Percentiles rank a stretch among this genome's conserved stretches.
Conservation (phyloP, 2,888 invertebrate species). For the Sminthurides aquaticus region DNA sequence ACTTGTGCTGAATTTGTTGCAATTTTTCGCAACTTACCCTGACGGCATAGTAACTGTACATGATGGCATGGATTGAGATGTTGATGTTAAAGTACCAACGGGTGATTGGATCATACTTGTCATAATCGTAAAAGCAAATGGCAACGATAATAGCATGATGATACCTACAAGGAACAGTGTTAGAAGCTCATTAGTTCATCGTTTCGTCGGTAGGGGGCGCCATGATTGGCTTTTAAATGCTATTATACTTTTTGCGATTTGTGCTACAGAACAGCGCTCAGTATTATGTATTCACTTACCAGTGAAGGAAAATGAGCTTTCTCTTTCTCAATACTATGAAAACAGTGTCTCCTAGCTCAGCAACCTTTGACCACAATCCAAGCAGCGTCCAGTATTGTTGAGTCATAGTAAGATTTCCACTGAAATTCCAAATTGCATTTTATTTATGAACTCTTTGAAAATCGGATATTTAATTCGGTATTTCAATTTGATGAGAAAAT, state of each 20-base stretch:
- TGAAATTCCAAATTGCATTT: too few relatives aligned
- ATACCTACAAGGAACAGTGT: slow-evolving; percentile 30
- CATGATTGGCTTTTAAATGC: too few relatives aligned
- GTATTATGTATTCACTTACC: too few relatives aligned
- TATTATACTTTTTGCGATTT: too few relatives aligned
- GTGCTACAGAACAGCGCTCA: too few relatives aligned
- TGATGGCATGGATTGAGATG: slow-evolving; percentile 33
- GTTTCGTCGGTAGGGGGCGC: too few relatives aligned
- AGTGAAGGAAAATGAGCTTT: slow-evolving; percentile 32
- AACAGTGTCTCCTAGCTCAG: slow-evolving; percentile 34
- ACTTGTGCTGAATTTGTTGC: too few relatives aligned
- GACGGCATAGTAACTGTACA: slow-evolving; percentile 38
- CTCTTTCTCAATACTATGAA: slow-evolving; percentile 34
- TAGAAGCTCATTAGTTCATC: too few relatives aligned
- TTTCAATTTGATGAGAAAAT: too few relatives aligned
- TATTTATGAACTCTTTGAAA: too few relatives aligned
- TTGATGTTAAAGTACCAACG: slow-evolving; percentile 41
- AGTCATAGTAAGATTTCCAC: slow-evolving; percentile 30
- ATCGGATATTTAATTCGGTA: too few relatives aligned
- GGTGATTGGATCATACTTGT: slow-evolving; percentile 31
- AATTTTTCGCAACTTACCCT: slow-evolving; percentile 23
- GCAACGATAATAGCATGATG: slow-evolving; percentile 36
- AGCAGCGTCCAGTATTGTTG: slow-evolving; percentile 34
- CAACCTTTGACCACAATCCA: slow-evolving; percentile 30
- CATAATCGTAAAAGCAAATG: slow-evolving; percentile 36